Evolutionary conservation across 2,113 vertebrate genomes (phyloP), one percentile per base, ranked within the genome.

Genomic region (Lethenteron camtschaticum): DNA sequence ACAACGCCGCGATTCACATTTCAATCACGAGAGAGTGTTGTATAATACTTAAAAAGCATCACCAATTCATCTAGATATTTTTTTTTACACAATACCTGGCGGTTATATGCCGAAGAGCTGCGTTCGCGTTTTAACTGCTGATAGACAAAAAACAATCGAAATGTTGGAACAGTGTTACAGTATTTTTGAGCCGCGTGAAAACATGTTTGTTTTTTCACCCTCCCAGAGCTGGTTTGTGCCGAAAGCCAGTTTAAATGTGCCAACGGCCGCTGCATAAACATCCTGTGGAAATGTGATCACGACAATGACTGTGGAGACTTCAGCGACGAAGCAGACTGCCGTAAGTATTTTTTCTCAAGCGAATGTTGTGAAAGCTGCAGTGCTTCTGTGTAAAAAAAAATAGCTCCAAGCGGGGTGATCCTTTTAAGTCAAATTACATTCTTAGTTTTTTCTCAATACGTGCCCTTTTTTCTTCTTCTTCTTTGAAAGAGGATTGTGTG

Each of bases 231-330:
- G 80, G 85, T 84, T 70, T 96, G 92, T 72, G 80, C 89, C 76
- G 84, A 85, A 0, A 94, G 84, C 80, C 92, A 99, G 81, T 94
- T 95, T 76, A 82, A 82, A 76, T 99, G 94, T 78, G 84, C 81
- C 74, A 99, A 97, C 0, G 94, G 91, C 41, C 89, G 89, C 74
- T 99, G 94, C 79, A 94, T 99, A 78, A 97, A 85, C 81, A 90
- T 85, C 81, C 95, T 97, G 73, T 99, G 94, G 94, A 87, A 87
- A 76, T 99, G 94, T 8, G 94, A 99, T 78, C 87, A 85, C 0
- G 91, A 99, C 77, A 90, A 99, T 0, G 94, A 99, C 83, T 99
- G 94, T 0, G 92, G 90, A 7, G 94, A 99, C 81, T 91, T 91
- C 87, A 96, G 92, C 0, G 94, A 99, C 0, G 94, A 99, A 75